Evolutionary conservation across 2,888 invertebrate genomes (phyloP).

Genomic region (Zygogramma bicolorata): DNA sequence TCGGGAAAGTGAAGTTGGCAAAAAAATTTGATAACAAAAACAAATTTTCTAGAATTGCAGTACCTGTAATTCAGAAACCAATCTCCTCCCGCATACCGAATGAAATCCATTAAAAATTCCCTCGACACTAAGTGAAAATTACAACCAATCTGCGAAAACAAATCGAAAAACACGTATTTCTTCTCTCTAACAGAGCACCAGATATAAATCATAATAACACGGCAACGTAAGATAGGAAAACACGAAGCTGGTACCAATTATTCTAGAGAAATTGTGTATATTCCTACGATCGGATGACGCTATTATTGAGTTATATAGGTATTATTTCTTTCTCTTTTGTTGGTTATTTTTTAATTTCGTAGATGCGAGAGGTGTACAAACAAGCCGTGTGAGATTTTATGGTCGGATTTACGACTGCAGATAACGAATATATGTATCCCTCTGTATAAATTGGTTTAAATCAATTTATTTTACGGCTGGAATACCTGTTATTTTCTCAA

Average conservation of each 20-base stretch:
- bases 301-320: constrained; percentile 54
- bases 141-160: constrained; percentile 37
- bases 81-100: background rate
- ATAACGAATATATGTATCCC: constrained; percentile 42
- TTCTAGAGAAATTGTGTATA: constrained; percentile 36
- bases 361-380: constrained; percentile 40
- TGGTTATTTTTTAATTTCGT: constrained; percentile 47
- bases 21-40: too few species aligned
- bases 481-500: constrained; percentile 40
- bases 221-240: constrained; percentile 42
- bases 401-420: constrained; percentile 43
- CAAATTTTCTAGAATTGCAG: too few species aligned
- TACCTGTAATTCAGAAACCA: too few species aligned
- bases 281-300: constrained; percentile 47
- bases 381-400: constrained; percentile 44
- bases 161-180: constrained; percentile 35
- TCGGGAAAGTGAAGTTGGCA: too few species aligned
- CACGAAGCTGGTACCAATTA: constrained; percentile 47
- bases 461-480: constrained; percentile 43
- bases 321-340: constrained; percentile 46
- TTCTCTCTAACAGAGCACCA: constrained; percentile 14
- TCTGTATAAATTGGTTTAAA: constrained; percentile 45
- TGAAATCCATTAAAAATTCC: constrained; percentile 32
- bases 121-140: constrained; percentile 40
- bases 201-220: constrained; percentile 47